phyloP scores from a whole-genome alignment of 2,797 vertebrate genomes.

The Gymnothorax javanicus region DNA sequence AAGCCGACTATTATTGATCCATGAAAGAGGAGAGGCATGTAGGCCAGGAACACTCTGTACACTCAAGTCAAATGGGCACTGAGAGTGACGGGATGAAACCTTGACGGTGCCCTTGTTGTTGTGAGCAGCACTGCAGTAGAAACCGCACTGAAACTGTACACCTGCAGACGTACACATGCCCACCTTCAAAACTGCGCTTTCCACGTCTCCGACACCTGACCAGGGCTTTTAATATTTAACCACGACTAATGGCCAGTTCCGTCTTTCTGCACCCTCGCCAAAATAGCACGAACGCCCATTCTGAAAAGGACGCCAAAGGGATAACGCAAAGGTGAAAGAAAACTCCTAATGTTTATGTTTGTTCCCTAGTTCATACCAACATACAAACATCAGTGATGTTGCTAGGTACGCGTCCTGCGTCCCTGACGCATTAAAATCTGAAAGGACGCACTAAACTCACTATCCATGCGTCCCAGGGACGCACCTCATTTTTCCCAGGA shows the following conservation, averaged over 20 bases:
- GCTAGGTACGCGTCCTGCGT: no score
- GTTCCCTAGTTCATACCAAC: background rate
- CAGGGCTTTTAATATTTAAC: slow-evolving; percentile 60
- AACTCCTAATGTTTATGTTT: background rate
- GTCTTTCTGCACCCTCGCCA: slow-evolving; percentile 36
- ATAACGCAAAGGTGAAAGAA: background rate
- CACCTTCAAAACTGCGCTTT: slow-evolving; percentile 33
- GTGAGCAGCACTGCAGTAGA: slow-evolving; percentile 62
- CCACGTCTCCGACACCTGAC: slow-evolving; percentile 44
- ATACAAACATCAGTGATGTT: no score
- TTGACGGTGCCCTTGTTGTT: slow-evolving; percentile 66
- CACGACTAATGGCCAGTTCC: slow-evolving; percentile 48
- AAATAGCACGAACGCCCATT: slow-evolving; percentile 4
- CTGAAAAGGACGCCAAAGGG: background rate
- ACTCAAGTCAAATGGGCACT: background rate
- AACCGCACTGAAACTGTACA: slow-evolving; percentile 60
- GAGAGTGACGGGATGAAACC: slow-evolving; percentile 33
- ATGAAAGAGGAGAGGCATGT: slow-evolving; percentile 44
- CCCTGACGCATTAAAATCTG: no score
- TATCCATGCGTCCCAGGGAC: no score
- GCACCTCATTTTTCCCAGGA: no score
- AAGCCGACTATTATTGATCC: slow-evolving; percentile 47
- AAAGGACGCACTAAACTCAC: no score
- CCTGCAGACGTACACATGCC: background rate
- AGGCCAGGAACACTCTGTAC: slow-evolving; percentile 27